A percentile compares a stretch with the other conserved stretches of the same genome.
phyloP scores from a whole-genome alignment of 1,140 invertebrate species.

The Drosophila ironensis region DNA sequence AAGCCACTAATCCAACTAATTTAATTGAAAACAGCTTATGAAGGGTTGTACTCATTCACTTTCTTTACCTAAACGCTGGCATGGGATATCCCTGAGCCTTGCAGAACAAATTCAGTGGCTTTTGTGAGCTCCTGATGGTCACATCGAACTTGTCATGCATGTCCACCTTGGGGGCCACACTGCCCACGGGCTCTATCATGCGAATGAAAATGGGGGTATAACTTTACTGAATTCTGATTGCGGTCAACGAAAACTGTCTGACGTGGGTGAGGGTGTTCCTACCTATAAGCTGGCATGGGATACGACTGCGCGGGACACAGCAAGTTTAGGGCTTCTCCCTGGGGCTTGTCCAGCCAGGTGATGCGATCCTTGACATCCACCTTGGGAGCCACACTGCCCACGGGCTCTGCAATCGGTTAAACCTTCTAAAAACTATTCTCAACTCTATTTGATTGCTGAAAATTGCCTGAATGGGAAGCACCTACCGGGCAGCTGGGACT shows the following conservation, averaged over 20 bases:
- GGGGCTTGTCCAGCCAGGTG: conserved; percentile 84
- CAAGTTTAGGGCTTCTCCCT: conserved; percentile 36
- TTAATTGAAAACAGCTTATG: background rate
- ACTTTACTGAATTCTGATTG: too few species aligned
- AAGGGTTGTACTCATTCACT: conserved; percentile 4
- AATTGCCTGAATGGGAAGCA: conserved; percentile 29
- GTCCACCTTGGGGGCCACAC: conserved; percentile 86
- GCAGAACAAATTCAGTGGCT: conserved; percentile 82
- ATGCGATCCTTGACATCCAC: conserved; percentile 84
- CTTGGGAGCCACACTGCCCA: conserved; percentile 87
- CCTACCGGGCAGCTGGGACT: conserved; percentile 85
- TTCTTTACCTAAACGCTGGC: conserved; percentile 85
- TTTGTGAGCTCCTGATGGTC: conserved; percentile 36
- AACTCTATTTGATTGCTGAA: background rate
- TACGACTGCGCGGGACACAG: conserved; percentile 87
- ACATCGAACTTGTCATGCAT: conserved; percentile 80
- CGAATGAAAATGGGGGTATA: too few species aligned
- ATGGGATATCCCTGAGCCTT: conserved; percentile 87
- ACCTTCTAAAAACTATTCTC: background rate
- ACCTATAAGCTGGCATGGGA: conserved; percentile 87
- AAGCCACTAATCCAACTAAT: background rate
- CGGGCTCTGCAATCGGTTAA: conserved; percentile 59
- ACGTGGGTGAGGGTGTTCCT: conserved; percentile 27
- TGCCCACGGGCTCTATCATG: conserved; percentile 87
- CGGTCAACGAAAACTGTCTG: conserved; percentile 54